A percentile compares a stretch with the other conserved stretches of the same genome.
Conservation (phyloP, 1,140 invertebrate genomes). For the Habropoda laboriosa region DNA sequence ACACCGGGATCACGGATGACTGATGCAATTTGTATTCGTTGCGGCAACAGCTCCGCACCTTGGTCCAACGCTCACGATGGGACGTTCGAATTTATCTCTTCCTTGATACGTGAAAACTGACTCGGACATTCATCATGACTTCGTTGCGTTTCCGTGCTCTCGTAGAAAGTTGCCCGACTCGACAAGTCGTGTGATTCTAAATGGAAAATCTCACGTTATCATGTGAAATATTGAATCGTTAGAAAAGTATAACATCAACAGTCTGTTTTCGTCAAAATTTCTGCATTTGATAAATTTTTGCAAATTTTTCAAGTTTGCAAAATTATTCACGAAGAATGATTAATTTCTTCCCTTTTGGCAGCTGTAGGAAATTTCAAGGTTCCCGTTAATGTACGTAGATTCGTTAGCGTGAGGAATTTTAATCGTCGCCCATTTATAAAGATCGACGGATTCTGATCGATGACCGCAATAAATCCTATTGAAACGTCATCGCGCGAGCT, state of each 20-base stretch:
- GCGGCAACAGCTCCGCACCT: slow-evolving; percentile 28
- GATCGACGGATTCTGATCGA: slow-evolving; percentile 17
- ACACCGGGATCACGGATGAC: slow-evolving; percentile 28
- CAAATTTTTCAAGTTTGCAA: no score
- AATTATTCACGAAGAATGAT: no score
- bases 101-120: slow-evolving; percentile 41
- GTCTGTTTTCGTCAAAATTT: no score
- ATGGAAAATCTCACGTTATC: background rate
- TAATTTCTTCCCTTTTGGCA: no score
- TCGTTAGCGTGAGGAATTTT: background rate
- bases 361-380: background rate
- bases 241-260: no score
- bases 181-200: background rate
- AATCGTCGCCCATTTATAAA: slow-evolving; percentile 4
- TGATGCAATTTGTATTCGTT: slow-evolving; percentile 61
- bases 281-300: no score
- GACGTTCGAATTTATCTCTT: slow-evolving; percentile 45
- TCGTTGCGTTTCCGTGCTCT: background rate
- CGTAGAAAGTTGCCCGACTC: background rate
- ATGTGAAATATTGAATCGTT: background rate
- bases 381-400: no score
- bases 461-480: slow-evolving; percentile 19
- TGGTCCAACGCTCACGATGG: slow-evolving; percentile 11
- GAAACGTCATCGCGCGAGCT: background rate
- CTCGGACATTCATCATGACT: background rate